A percentile compares a stretch with the other conserved stretches of the same genome.
These are phyloP conservation scores for Nansenia antarctica DNA, from an alignment of 2,113 vertebrate species.

Conservation along the genomic window DNA sequence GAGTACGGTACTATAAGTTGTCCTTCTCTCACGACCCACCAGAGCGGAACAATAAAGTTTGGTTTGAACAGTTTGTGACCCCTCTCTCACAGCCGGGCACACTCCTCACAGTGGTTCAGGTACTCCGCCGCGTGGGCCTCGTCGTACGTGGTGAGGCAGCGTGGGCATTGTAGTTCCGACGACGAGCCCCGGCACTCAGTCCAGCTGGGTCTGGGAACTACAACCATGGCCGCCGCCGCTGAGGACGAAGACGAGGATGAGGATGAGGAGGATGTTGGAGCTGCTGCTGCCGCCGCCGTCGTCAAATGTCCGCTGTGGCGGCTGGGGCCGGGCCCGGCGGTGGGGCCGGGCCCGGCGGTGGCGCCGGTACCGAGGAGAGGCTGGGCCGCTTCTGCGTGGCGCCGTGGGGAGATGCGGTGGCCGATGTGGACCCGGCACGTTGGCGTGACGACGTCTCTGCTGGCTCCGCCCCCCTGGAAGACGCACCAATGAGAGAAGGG, in stretches of 20 bases:
- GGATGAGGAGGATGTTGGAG: too few species aligned
- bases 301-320: slow-evolving; percentile 38
- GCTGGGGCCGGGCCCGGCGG: slow-evolving; percentile 39
- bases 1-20: too few species aligned
- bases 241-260: too few species aligned
- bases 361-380: slow-evolving; percentile 58
- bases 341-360: slow-evolving; percentile 44
- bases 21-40: too few species aligned
- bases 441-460: slow-evolving; percentile 57
- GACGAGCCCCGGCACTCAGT: slow-evolving; percentile 59
- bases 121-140: slow-evolving; percentile 80
- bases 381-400: slow-evolving; percentile 51
- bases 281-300: slow-evolving; percentile 13
- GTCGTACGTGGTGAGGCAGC: slow-evolving; percentile 77
- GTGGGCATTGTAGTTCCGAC: slow-evolving; percentile 86
- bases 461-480: neutral
- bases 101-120: slow-evolving; percentile 85
- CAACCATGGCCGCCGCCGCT: too few species aligned
- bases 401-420: slow-evolving; percentile 59
- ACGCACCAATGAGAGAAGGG: neutral
- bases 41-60: too few species aligned
- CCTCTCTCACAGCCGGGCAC: slow-evolving; percentile 71
- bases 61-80: too few species aligned
- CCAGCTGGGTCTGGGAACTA: slow-evolving; percentile 30
- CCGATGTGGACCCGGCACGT: slow-evolving; percentile 65